These are phyloP conservation scores for Heliconius eleuchia DNA, from an alignment of 1,140 invertebrate genomes.

Conservation along the genomic window DNA sequence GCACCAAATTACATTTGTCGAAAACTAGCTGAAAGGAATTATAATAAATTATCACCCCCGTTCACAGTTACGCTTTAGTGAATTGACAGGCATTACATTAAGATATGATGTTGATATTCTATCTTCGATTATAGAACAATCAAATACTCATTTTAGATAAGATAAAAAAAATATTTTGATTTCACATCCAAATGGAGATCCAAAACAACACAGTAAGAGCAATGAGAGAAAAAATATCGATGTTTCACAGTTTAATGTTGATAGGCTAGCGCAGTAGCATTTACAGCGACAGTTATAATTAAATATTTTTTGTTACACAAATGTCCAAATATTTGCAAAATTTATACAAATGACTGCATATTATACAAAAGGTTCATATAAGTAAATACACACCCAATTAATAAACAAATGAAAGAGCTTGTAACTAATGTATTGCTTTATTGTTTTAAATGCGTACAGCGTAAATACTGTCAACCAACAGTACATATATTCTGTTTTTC, in stretches of 20 bases:
- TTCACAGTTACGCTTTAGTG: constrained; percentile 72
- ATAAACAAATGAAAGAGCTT: neutral
- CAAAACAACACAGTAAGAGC: constrained; percentile 47
- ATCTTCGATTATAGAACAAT: constrained; percentile 59
- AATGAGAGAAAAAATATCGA: constrained; percentile 41
- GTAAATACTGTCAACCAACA: neutral
- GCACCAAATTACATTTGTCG: constrained; percentile 68
- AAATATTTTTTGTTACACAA: neutral
- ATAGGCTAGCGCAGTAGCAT: constrained; percentile 10
- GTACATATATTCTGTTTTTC: neutral
- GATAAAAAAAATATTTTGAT: constrained; percentile 38
- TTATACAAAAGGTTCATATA: neutral
- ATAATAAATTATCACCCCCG: constrained; percentile 58
- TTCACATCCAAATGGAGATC: constrained; percentile 37
- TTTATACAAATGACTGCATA: neutral
- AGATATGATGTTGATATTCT: constrained; percentile 57
- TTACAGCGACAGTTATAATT: neutral
- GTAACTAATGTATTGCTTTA: neutral
- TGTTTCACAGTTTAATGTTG: constrained; percentile 1
- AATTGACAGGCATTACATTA: constrained; percentile 63
- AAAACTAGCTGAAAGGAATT: constrained; percentile 54
- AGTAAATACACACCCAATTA: neutral
- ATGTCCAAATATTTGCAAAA: neutral
- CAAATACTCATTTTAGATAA: constrained; percentile 60
- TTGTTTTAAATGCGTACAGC: neutral